These are phyloP conservation scores for Spizella passerina DNA, from an alignment of 2,797 vertebrate species.

Conservation along the genomic window DNA sequence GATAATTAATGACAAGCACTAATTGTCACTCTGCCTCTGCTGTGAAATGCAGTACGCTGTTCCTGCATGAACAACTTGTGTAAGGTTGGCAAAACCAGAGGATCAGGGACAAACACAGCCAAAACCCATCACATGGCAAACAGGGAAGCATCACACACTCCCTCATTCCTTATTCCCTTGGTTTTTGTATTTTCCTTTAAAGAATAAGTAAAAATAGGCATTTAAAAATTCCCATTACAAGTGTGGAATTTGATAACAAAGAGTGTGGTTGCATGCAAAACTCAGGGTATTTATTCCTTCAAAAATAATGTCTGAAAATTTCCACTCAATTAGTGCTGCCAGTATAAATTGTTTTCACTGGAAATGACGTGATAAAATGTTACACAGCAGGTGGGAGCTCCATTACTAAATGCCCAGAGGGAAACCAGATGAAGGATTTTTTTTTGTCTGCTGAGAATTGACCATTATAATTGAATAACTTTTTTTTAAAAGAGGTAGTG, in stretches of 20 bases:
- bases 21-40: accelerated
- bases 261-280: neutral
- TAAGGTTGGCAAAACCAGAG: neutral
- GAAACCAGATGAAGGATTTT: neutral
- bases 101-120: neutral
- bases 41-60: accelerated
- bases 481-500: neutral
- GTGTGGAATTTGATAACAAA: neutral
- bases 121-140: accelerated
- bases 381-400: slow-evolving; percentile 41
- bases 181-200: neutral
- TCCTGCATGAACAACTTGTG: neutral
- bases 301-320: neutral
- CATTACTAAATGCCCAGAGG: slow-evolving; percentile 52
- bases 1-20: neutral
- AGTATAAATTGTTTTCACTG: slow-evolving; percentile 9
- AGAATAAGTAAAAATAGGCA: neutral
- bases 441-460: slow-evolving; percentile 36
- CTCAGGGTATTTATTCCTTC: neutral
- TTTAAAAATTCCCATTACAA: neutral
- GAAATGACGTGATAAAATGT: slow-evolving; percentile 9
- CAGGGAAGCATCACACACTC: neutral
- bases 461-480: slow-evolving; percentile 8
- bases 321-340: neutral
- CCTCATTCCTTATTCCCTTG: neutral